phyloP scores from a whole-genome alignment of 2,888 invertebrate genomes.

The Phalera bucephala region DNA sequence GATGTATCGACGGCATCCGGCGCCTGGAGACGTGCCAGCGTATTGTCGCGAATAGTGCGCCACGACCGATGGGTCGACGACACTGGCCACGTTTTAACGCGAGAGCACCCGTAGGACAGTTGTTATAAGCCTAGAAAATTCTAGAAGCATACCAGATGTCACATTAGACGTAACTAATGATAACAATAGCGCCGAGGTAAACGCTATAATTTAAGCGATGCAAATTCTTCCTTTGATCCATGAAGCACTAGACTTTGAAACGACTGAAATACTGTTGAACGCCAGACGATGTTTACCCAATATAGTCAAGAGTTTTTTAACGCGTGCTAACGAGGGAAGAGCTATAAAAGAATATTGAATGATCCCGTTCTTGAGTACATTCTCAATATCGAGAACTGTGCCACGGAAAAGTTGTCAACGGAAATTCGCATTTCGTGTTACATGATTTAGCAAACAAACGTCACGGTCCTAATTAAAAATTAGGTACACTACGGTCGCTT shows the following conservation, averaged over 20 bases:
- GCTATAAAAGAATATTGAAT: conserved; percentile 16
- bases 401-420: conserved; percentile 28
- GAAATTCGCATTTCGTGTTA: conserved; percentile 34
- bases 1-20: conserved; percentile 49
- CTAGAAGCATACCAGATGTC: conserved; percentile 9
- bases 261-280: conserved; percentile 1
- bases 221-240: conserved; percentile 10
- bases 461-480: conserved; percentile 35
- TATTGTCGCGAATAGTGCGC: conserved; percentile 53
- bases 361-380: conserved; percentile 5
- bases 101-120: conserved; percentile 3
- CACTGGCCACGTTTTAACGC: conserved; percentile 19
- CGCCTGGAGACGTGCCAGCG: conserved; percentile 67
- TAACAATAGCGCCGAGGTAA: conserved; percentile 12
- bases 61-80: conserved; percentile 52
- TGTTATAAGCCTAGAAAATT: neutral
- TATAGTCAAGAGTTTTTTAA: conserved; percentile 11
- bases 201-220: conserved; percentile 8
- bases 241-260: conserved; percentile 1
- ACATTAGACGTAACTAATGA: conserved; percentile 9
- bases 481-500: conserved; percentile 23
- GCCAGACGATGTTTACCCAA: conserved; percentile 11
- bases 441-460: conserved; percentile 29
- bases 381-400: conserved; percentile 14
- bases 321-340: conserved; percentile 3